Percentiles rank a stretch among this genome's conserved stretches.
phyloP scores from a whole-genome alignment of 2,888 invertebrate species.

The Microplitis manilae region DNA sequence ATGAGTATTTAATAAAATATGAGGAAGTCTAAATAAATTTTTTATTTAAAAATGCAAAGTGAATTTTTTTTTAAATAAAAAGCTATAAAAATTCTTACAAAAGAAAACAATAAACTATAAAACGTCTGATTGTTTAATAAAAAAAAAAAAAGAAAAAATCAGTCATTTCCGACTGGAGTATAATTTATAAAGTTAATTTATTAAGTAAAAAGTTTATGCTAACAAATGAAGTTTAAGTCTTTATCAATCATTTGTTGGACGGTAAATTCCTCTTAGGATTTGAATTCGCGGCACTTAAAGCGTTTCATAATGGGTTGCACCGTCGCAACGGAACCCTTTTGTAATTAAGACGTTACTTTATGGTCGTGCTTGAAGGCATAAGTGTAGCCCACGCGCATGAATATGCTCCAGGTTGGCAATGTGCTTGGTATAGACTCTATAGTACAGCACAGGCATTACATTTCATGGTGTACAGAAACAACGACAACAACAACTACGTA shows the following conservation, averaged over 20 bases:
- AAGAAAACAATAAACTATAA: background rate
- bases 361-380: constrained; percentile 49
- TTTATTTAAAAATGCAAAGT: background rate
- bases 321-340: constrained; percentile 57
- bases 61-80: no score
- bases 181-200: background rate
- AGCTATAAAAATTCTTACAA: background rate
- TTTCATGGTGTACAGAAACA: background rate
- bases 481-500: constrained; percentile 26
- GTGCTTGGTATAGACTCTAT: background rate
- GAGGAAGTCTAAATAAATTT: no score
- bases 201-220: background rate
- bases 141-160: background rate
- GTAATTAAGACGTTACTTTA: constrained; percentile 69
- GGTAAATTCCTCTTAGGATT: constrained; percentile 17
- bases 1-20: no score
- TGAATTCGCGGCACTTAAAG: constrained; percentile 51
- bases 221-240: constrained; percentile 5
- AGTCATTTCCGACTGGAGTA: background rate
- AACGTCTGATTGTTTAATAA: background rate
- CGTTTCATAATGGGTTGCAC: constrained; percentile 57
- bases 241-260: constrained; percentile 19
- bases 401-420: constrained; percentile 23
- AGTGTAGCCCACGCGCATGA: constrained; percentile 41
- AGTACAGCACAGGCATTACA: background rate